Evolutionary conservation across 1,140 invertebrate genomes (phyloP), one percentile per base, ranked within the genome.

Genomic region (Acyrthosiphon pisum): DNA sequence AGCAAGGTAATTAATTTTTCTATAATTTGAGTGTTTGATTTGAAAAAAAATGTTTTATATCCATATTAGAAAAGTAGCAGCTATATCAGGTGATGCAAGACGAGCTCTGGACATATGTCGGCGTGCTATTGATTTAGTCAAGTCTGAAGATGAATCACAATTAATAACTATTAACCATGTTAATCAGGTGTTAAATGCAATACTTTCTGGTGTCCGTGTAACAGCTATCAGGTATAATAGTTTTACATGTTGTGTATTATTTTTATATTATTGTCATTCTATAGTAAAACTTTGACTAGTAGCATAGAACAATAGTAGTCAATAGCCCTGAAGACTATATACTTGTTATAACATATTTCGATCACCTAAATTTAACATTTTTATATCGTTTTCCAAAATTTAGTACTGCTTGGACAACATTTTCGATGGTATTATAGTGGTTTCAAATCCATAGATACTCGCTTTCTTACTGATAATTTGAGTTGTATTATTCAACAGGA

Each of bases 61-160:
- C 26, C 18, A 89, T 41, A 93, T 90, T 94, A 96, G 96, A 93
- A 98, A 98, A 97, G 98, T 99, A 26, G 99, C 99, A 46, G 98
- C 99, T 0, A 97, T 99, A 0, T 99, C 99, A 0, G 99, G 99
- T 0, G 99, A 99, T 96, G 99, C 99, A 3, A 96, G 99, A 41
- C 96, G 99, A 94, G 99, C 99, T 0, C 95, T 99, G 18, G 99
- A 99, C 94, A 98, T 99, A 93, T 99, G 99, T 94, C 96, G 98
- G 8, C 96, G 98, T 37, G 97, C 99, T 2, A 97, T 98, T 7
- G 99, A 99, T 96, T 96, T 99, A 53, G 97, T 98, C 0, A 97
- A 98, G 94, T 86, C 18, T 7, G 95, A 94, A 41, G 94, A 9
- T 84, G 93, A 94, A 46, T 94, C 95, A 23, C 87, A 94, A 93